Percentiles rank a stretch among this genome's conserved stretches.
These are phyloP conservation scores for Sula dactylatra DNA, from an alignment of 2,113 vertebrate species.

Conservation along the genomic window DNA sequence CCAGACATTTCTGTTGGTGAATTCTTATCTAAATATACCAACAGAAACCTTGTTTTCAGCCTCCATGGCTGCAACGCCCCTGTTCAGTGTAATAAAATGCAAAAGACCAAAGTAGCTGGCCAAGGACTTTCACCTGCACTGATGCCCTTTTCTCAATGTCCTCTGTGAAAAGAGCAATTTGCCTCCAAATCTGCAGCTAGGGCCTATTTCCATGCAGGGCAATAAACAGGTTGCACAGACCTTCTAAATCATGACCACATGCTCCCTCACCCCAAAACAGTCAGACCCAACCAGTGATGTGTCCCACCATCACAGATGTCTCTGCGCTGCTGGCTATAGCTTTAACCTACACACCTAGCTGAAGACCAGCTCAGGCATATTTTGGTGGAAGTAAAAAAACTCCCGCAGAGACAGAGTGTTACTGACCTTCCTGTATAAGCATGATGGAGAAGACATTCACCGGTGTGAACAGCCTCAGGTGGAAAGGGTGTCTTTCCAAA, in stretches of 20 bases:
- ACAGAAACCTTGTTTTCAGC: constrained; percentile 3
- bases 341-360: not conserved
- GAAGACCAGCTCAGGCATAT: not conserved
- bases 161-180: not conserved
- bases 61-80: not conserved
- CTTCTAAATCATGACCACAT: not conserved
- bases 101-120: not conserved
- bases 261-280: not conserved
- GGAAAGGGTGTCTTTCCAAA: not conserved
- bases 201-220: not conserved
- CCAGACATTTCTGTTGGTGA: not conserved
- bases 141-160: not conserved
- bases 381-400: not conserved
- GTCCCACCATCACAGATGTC: not conserved
- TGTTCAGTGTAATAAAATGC: constrained; percentile 14
- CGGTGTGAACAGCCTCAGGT: not conserved
- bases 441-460: not conserved
- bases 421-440: not conserved
- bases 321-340: not conserved
- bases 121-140: constrained; percentile 1
- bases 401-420: not conserved
- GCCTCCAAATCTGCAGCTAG: not conserved
- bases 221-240: not conserved
- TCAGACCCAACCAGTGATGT: not conserved
- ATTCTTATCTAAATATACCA: constrained; percentile 24